A percentile compares a stretch with the other conserved stretches of the same genome.
These are phyloP conservation scores for Sebastes miniatus DNA, from an alignment of 2,797 vertebrate species.

Conservation along the genomic window DNA sequence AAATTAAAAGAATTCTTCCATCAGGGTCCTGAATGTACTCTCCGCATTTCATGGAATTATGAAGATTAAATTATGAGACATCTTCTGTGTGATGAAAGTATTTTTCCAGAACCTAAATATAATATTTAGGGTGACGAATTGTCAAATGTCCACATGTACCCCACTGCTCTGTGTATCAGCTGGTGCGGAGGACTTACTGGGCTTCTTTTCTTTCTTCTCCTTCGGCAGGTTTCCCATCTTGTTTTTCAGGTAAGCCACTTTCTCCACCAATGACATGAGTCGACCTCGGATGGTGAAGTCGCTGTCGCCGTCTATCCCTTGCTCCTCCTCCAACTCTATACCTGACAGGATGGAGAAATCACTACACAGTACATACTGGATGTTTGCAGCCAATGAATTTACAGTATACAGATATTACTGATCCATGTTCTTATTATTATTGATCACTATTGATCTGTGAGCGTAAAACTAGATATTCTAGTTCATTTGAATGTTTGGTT, in stretches of 20 bases:
- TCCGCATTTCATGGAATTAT: too few relatives aligned
- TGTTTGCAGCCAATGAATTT: not conserved
- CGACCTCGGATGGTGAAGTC: constrained; percentile 92
- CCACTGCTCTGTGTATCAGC: not conserved
- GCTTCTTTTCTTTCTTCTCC: constrained; percentile 85
- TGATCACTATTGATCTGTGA: not conserved
- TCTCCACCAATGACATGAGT: constrained; percentile 91
- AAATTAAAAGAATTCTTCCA: too few relatives aligned
- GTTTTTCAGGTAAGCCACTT: constrained; percentile 91
- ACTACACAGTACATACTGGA: not conserved
- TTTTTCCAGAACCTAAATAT: too few relatives aligned
- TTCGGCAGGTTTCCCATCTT: constrained; percentile 86
- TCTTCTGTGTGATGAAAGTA: too few relatives aligned
- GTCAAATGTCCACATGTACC: not conserved
- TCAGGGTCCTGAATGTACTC: too few relatives aligned
- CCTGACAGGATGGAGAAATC: constrained; percentile 66
- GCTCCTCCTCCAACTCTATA: constrained; percentile 92
- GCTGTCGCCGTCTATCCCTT: constrained; percentile 82
- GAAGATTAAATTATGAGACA: too few relatives aligned
- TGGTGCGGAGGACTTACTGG: constrained; percentile 81
- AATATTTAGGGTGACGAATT: not conserved
- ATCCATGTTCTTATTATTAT: not conserved
- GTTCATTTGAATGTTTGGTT: not conserved
- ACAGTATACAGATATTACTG: not conserved
- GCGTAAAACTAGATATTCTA: not conserved